These are phyloP conservation scores for Stenodema calcarata DNA, from an alignment of 2,888 invertebrate genomes.

Conservation along the genomic window DNA sequence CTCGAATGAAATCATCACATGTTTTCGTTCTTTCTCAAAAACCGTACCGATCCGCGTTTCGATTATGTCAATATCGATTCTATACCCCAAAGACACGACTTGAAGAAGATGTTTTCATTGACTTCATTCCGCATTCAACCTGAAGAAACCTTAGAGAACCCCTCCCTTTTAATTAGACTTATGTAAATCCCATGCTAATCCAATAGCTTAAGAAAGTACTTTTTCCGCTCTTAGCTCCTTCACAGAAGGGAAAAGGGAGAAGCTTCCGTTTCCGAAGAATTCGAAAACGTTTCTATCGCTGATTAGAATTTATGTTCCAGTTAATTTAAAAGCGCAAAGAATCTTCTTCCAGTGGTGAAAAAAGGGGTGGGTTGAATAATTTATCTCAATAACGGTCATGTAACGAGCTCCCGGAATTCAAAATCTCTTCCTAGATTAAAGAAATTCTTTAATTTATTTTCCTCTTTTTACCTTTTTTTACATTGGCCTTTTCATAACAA, in stretches of 20 bases:
- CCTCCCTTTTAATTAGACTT: conserved; percentile 14
- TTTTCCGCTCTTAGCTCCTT: not conserved
- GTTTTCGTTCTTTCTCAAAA: too few species aligned
- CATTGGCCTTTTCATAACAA: not conserved
- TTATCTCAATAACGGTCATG: conserved; percentile 21
- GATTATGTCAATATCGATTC: not conserved
- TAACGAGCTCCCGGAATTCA: not conserved
- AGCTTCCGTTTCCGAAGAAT: not conserved
- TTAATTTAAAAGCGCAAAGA: conserved; percentile 25
- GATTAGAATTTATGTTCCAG: conserved; percentile 37
- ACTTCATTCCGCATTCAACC: conserved; percentile 31
- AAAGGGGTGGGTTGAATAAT: not conserved
- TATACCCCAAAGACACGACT: not conserved
- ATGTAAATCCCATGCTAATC: conserved; percentile 39
- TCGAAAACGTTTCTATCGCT: not conserved
- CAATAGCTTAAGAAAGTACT: conserved; percentile 33
- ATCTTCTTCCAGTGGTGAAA: not conserved
- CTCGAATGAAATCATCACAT: too few species aligned
- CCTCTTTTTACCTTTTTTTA: not conserved
- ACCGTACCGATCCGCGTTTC: not conserved
- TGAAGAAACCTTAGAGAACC: not conserved
- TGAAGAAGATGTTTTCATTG: not conserved
- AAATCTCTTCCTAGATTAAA: conserved; percentile 23
- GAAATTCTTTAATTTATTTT: not conserved
- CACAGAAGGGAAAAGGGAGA: not conserved